Evolutionary conservation across 1,140 invertebrate genomes (phyloP), one percentile per base, ranked within the genome.

Genomic region (Drosophila orosa): DNA sequence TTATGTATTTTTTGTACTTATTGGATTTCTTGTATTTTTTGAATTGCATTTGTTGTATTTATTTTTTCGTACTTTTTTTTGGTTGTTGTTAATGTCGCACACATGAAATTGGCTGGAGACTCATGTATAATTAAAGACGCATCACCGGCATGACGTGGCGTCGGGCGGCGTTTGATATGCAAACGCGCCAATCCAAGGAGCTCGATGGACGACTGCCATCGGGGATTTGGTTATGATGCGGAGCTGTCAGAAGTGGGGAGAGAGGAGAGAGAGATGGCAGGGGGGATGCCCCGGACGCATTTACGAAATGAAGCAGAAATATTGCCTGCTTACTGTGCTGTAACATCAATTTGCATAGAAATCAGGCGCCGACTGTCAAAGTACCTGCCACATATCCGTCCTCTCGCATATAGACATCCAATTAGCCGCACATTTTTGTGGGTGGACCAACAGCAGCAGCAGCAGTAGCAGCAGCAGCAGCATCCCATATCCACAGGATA

Each of bases 331-430:
- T 85, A 85, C 78, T 85, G 83, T 85, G 78, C 83, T 86, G 82
- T 87, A 86, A 86, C 83, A 75, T 83, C 83, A 86, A 86, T 86
- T 86, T 86, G 82, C 82, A 86, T 86, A 84, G 82, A 86, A 86
- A 86, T 86, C 79, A 86, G 69, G 62, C 72, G 66, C 66, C 76
- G 73, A 62, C 62, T 62, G 77, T 85, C 81, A 80, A 80, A 80
- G 67, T 62, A 67, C 72, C 81, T 63, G 74, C 48, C 48, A 55
- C 31, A 44, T 39, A 22, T 31, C 37, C 63, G 67, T 68, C 60
- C 60, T 4, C 27, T 17, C 55, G 60, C 55, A 79, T 55, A 60
- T 71, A 77, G 68, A 76, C 79, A 82, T 82, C 80, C 79, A 82
- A 82, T 82, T 82, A 82, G 79, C 71, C 58, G 79, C 68, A 82